Evolutionary conservation across 2,797 vertebrate species (phyloP), one percentile per base, ranked within the genome.

Genomic region (Denticeps clupeoides): DNA sequence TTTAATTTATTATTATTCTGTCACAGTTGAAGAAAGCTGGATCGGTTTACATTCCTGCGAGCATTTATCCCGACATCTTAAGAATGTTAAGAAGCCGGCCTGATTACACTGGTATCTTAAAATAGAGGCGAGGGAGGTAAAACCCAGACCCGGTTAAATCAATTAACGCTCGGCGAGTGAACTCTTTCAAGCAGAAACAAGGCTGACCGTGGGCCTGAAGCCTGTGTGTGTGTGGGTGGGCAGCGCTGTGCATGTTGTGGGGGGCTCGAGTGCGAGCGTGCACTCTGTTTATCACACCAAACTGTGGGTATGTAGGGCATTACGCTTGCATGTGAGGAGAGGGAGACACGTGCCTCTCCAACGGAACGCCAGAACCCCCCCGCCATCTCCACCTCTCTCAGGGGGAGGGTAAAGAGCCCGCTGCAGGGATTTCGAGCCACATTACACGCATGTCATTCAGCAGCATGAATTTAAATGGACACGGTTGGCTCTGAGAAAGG

Each of bases 301-400:
- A n/a, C n/a, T n/a, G n/a, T 13, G 32, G 13, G 28, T 42, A 40
- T 57, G 9, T 58, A 43, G 40, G 55, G 25, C 47, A 51, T 50
- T 62, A 47, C 35, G 47, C 40, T 59, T 13, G 55, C 43, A 55
- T 55, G 59, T 54, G 51, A 51, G 55, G 51, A 50, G 15, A 13
- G 12, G 22, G 7, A 29, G 42, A 47, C 47, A 45, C 47, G 46
- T 54, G 59, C 40, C 43, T 56, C 28, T 45, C 1, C 27, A 7
- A 18, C 2, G 3, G 11, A 10, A 7, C 12, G 25, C 38, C 47
- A 51, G 32, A 31, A 26, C 33, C 31, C 22, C 38, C 25, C 19
- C 32, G 13, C 31, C 9, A n/a, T 19, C 32, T 38, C 26, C 5
- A 7, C 8, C 31, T 11, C 27, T 27, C 11, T 40, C 25, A 22